phyloP scores from a whole-genome alignment of 1,140 invertebrate genomes.

The Chrysopa pallens region DNA sequence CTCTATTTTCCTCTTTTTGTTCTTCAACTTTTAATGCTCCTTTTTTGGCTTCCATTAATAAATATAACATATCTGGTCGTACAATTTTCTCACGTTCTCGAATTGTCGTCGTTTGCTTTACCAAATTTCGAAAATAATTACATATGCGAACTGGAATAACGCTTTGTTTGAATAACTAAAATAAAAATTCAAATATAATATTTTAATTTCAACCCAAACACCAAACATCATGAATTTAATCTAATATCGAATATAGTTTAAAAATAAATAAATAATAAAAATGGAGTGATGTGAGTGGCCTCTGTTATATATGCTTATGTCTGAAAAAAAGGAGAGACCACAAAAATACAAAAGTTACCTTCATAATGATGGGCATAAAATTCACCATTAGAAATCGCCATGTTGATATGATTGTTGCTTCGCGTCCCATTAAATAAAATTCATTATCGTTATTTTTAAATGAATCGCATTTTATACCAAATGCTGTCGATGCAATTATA shows the following conservation, averaged over 20 bases:
- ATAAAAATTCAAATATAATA: neutral
- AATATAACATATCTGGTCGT: conserved; percentile 24
- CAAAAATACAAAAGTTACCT: neutral
- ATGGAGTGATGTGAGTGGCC: too few relatives aligned
- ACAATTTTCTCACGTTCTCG: conserved; percentile 19
- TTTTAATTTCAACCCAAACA: too few relatives aligned
- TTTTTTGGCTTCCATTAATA: conserved; percentile 24
- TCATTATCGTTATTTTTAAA: conserved; percentile 16
- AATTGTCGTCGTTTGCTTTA: conserved; percentile 17
- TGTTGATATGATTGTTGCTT: conserved; percentile 9
- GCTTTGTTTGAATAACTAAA: conserved; percentile 9
- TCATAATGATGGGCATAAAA: neutral
- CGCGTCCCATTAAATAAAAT: conserved; percentile 17
- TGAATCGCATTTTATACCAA: conserved; percentile 19
- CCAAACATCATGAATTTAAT: too few relatives aligned
- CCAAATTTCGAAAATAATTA: conserved; percentile 14
- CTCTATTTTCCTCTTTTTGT: conserved; percentile 3
- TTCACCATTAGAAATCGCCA: neutral
- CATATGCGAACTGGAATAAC: conserved; percentile 9
- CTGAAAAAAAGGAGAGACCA: neutral
- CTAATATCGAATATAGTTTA: too few relatives aligned
- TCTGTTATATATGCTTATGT: too few relatives aligned
- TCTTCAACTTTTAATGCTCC: conserved; percentile 14
- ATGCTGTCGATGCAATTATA: conserved; percentile 19
- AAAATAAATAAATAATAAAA: too few relatives aligned